Conservation (phyloP, 2,888 invertebrate genomes). For the Rhingia rostrata region DNA sequence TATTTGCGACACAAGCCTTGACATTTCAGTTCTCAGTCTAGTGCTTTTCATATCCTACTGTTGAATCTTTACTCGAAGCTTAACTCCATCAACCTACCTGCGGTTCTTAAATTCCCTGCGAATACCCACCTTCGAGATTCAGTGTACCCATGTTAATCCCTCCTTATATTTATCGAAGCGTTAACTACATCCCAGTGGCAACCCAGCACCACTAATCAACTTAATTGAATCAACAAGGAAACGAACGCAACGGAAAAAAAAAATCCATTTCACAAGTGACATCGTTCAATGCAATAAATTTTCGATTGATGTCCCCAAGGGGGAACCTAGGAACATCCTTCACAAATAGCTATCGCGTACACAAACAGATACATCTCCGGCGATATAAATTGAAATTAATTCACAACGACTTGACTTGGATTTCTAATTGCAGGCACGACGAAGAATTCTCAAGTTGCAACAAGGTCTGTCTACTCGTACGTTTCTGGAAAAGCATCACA, state of each 20-base stretch:
- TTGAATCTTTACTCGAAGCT: too few relatives aligned
- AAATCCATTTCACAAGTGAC: constrained; percentile 9
- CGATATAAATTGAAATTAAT: constrained; percentile 47
- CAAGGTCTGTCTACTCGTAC: background rate
- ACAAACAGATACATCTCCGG: background rate
- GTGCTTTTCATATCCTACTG: too few relatives aligned
- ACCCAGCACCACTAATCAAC: constrained; percentile 41
- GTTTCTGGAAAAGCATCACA: background rate
- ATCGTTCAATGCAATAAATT: constrained; percentile 50
- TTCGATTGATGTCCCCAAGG: constrained; percentile 18
- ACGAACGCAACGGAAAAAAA: constrained; percentile 1
- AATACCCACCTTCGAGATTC: background rate
- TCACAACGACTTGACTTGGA: constrained; percentile 36
- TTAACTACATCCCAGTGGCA: constrained; percentile 43
- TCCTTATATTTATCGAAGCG: constrained; percentile 57
- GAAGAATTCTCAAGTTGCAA: constrained; percentile 46
- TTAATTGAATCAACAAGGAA: constrained; percentile 40
- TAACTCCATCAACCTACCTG: background rate
- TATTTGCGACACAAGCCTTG: too few relatives aligned
- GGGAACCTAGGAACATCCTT: constrained; percentile 1
- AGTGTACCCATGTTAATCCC: constrained; percentile 18
- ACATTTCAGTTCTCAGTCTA: too few relatives aligned
- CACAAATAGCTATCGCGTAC: background rate
- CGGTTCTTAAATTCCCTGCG: background rate
- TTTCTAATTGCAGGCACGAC: constrained; percentile 52